Conservation (phyloP, 1,140 invertebrate species). For the Zaprionus tsacasi region DNA sequence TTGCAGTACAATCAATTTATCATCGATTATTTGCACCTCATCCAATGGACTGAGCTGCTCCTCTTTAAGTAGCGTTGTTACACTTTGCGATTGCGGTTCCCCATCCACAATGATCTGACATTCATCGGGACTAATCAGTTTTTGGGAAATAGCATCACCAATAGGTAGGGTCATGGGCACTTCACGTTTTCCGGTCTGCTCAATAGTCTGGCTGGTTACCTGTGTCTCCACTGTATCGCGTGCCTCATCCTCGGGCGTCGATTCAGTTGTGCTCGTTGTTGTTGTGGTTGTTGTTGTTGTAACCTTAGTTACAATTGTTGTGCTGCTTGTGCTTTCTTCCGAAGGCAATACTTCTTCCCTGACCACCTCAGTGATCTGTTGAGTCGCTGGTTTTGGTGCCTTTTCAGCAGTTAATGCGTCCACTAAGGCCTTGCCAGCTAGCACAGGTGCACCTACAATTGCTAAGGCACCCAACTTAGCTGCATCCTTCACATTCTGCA, state of each 20-base stretch:
- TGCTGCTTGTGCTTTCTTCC: conserved; percentile 37
- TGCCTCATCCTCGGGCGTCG: conserved; percentile 53
- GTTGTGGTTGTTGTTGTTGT: conserved; percentile 65
- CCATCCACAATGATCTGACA: conserved; percentile 88
- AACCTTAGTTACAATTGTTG: conserved; percentile 59
- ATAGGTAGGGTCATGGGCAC: conserved; percentile 84
- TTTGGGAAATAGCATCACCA: conserved; percentile 90
- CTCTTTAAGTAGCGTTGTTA: conserved; percentile 87
- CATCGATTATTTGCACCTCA: conserved; percentile 87
- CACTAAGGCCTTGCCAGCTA: conserved; percentile 92
- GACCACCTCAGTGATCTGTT: conserved; percentile 55
- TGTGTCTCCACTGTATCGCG: conserved; percentile 49
- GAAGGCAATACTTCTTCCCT: conserved; percentile 37
- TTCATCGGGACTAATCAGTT: conserved; percentile 89
- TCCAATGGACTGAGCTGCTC: conserved; percentile 88
- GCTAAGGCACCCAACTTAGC: conserved; percentile 93
- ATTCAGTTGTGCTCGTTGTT: conserved; percentile 57
- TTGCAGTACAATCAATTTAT: conserved; percentile 84
- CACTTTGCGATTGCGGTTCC: conserved; percentile 86
- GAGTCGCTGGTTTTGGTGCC: conserved; percentile 68
- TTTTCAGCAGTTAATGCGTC: conserved; percentile 89
- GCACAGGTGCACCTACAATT: conserved; percentile 90
- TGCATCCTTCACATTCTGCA: conserved; percentile 89
- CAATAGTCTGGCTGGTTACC: conserved; percentile 20
- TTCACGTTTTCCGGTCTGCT: conserved; percentile 51